Evolutionary conservation across 2,797 vertebrate genomes (phyloP).

Genomic region (Brachyalestes nurse): DNA sequence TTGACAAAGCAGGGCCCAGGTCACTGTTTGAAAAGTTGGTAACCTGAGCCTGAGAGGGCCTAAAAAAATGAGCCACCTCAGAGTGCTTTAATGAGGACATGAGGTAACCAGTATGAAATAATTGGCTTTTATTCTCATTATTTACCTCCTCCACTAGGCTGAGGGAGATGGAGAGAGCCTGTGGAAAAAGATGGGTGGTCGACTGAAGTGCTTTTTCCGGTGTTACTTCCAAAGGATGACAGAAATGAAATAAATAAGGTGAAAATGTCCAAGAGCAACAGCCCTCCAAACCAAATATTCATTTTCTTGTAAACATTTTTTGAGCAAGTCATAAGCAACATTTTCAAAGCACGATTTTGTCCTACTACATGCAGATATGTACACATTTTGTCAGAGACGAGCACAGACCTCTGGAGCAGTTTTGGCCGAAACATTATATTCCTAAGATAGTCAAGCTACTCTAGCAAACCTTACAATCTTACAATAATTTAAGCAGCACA

Average conservation of each 20-base stretch:
- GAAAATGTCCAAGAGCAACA: slow-evolving; percentile 29
- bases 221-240: slow-evolving; percentile 46
- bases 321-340: slow-evolving; percentile 23
- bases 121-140: slow-evolving; percentile 72
- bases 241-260: slow-evolving; percentile 42
- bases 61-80: slow-evolving; percentile 67
- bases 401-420: slow-evolving; percentile 11
- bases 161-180: background rate
- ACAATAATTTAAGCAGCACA: background rate
- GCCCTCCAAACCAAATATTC: slow-evolving; percentile 35
- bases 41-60: slow-evolving; percentile 72
- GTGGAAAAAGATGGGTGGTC: slow-evolving; percentile 34
- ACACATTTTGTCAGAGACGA: slow-evolving; percentile 9
- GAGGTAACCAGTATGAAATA: slow-evolving; percentile 82
- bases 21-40: slow-evolving; percentile 82
- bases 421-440: background rate
- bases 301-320: slow-evolving; percentile 43
- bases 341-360: slow-evolving; percentile 12
- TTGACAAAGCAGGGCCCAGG: slow-evolving; percentile 75
- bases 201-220: slow-evolving; percentile 49
- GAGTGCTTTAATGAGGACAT: slow-evolving; percentile 79
- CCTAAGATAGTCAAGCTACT: background rate
- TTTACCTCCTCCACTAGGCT: slow-evolving; percentile 53
- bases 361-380: slow-evolving; percentile 4
- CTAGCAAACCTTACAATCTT: background rate